phyloP scores from a whole-genome alignment of 2,888 invertebrate genomes.

The Augiades crinisus region DNA sequence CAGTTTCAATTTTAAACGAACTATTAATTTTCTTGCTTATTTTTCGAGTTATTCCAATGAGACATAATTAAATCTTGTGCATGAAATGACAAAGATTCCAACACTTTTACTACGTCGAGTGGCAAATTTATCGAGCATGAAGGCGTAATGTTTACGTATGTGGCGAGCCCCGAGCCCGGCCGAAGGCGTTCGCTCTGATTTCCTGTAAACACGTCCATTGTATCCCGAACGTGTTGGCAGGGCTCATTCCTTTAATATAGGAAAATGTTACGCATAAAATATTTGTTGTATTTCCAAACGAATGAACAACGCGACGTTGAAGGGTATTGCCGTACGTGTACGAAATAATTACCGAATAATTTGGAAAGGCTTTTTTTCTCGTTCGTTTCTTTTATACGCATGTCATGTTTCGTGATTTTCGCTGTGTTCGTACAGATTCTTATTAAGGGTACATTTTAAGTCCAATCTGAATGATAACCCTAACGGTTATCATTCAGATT shows the following conservation, averaged over 20 bases:
- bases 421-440: too few species aligned
- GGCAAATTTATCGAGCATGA: conserved; percentile 42
- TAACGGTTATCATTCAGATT: too few species aligned
- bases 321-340: conserved; percentile 14
- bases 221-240: conserved; percentile 51
- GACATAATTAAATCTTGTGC: too few species aligned
- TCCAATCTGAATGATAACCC: too few species aligned
- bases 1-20: too few species aligned
- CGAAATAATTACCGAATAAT: conserved; percentile 12
- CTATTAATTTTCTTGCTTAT: too few species aligned
- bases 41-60: too few species aligned
- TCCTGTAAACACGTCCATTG: conserved; percentile 70
- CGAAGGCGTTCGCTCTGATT: conserved; percentile 51
- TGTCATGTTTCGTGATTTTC: too few species aligned
- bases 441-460: too few species aligned
- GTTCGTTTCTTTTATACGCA: too few species aligned
- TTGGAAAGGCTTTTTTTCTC: neutral
- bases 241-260: conserved; percentile 46
- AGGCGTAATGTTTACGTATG: conserved; percentile 44
- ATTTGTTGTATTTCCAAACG: conserved; percentile 46
- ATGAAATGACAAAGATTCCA: conserved; percentile 1
- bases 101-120: conserved; percentile 22
- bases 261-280: conserved; percentile 48
- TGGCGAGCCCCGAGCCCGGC: conserved; percentile 27
- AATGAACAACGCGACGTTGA: conserved; percentile 28